phyloP scores from a whole-genome alignment of 2,113 vertebrate species.

The Mesitornis unicolor region DNA sequence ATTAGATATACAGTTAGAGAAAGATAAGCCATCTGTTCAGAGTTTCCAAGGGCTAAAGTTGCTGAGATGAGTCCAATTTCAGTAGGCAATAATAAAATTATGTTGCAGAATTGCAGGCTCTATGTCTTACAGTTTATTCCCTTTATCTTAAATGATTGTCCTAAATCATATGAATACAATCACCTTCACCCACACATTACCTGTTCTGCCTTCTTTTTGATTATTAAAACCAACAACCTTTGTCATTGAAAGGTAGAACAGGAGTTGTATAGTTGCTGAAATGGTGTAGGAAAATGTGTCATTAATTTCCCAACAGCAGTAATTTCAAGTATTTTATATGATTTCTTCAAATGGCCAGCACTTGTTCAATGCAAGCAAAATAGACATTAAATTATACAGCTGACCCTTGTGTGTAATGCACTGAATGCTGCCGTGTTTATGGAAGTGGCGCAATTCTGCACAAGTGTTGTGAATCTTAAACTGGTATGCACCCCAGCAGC shows the following conservation, averaged over 20 bases:
- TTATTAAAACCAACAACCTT: not conserved
- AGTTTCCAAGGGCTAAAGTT: conserved; percentile 43
- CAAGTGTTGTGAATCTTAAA: rapidly evolving
- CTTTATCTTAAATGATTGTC: not conserved
- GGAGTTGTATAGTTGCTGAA: not conserved
- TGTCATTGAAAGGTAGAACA: not conserved
- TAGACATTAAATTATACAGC: rapidly evolving
- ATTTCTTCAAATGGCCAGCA: not conserved
- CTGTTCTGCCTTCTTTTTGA: not conserved
- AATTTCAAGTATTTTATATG: not conserved
- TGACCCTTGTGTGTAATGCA: rapidly evolving
- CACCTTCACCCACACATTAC: not conserved
- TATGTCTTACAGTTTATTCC: not conserved
- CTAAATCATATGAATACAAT: not conserved
- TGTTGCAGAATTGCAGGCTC: not conserved
- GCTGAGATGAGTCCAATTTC: conserved; percentile 31
- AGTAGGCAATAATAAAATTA: conserved; percentile 36
- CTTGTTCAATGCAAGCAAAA: not conserved
- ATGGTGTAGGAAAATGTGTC: rapidly evolving
- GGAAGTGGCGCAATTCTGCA: rapidly evolving
- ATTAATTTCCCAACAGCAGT: not conserved
- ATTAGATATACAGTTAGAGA: conserved; percentile 45
- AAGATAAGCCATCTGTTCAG: conserved; percentile 57
- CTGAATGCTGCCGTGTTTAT: rapidly evolving
- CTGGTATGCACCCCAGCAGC: rapidly evolving